Base-by-base conservation (phyloP, 92 coral and sea anemone genomes). In the Epizoanthus fatuus region DNA sequence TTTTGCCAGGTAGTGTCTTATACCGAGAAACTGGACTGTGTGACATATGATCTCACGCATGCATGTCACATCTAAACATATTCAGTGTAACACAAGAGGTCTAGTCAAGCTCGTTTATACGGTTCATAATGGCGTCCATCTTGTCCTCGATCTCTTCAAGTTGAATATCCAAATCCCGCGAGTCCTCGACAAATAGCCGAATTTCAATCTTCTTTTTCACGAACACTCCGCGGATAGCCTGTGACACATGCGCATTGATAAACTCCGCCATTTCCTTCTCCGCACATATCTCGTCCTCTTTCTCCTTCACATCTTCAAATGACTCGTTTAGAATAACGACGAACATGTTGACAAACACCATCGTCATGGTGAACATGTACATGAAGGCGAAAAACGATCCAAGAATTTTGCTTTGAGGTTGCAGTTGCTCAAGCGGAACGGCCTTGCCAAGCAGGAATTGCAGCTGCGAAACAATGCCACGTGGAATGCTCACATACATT, bases 291-390 rank as follows among this genome's bases (percentile, higher is more conserved):
- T 35, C 51, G 16, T 55, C 49, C 60, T 52, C 80, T 56, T 15
- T 56, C 11, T n/a, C 80, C 11, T 75, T 75, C 44, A 75, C 64
- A 25, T 55, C 80, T 56, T 75, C 80, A 38, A 54, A 75, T 3
- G 80, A 75, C 20, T 87, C 87, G 40, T 80, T 74, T 17, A 87
- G 55, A 74, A 87, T 81, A 19, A 85, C 91, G 35, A 87, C 83
- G 44, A 87, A 87, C 71, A 87, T 63, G 78, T 81, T 87, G 2
- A 75, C 29, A 16, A 75, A 75, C n/a, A 75, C 65, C 32, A 29
- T 75, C 40, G 80, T 35, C 80, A 75, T 75, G 47, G 68, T 56
- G 11, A 75, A 35, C 80, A 49, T 75, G 19, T 75, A 75, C 4
- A 53, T 14, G 17, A 40, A 72, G 19, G 84, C 72, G 5, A 74